Percentiles rank a stretch among this genome's conserved stretches.
phyloP scores from a whole-genome alignment of 2,113 vertebrate species.

The Megaceryle torquata region DNA sequence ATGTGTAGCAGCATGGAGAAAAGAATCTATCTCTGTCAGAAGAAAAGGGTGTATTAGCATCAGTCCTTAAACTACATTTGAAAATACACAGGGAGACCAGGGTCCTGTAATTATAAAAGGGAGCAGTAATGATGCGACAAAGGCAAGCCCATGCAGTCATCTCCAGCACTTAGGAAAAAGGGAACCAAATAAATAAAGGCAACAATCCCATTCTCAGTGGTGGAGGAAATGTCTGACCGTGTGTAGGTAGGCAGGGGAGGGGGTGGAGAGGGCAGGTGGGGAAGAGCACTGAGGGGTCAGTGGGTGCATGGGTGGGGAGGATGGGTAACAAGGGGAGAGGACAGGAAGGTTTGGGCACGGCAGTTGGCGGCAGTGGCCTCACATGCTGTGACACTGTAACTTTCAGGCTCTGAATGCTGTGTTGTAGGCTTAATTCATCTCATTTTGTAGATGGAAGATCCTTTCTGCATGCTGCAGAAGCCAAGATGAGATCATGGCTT shows the following conservation, averaged over 20 bases:
- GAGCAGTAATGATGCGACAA: background rate
- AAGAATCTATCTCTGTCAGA: background rate
- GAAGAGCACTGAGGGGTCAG: rapidly evolving
- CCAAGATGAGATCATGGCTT: constrained; percentile 17
- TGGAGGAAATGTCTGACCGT: background rate
- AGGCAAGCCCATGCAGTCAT: background rate
- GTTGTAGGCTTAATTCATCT: background rate
- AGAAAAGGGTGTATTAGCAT: background rate
- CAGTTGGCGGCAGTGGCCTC: background rate
- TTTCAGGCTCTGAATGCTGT: background rate
- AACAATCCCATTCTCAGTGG: background rate
- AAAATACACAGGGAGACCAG: background rate
- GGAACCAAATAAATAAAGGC: background rate
- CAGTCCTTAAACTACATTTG: background rate
- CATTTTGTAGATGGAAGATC: background rate
- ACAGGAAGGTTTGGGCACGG: background rate
- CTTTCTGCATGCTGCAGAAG: background rate
- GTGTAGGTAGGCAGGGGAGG: background rate
- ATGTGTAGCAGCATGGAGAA: background rate
- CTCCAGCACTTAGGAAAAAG: background rate
- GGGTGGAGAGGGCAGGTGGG: rapidly evolving
- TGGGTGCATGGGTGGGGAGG: background rate
- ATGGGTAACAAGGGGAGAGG: background rate
- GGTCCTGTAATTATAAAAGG: background rate
- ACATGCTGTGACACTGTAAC: rapidly evolving